Conservation (phyloP, 2,888 invertebrate species). For the Thalpophila matura region DNA sequence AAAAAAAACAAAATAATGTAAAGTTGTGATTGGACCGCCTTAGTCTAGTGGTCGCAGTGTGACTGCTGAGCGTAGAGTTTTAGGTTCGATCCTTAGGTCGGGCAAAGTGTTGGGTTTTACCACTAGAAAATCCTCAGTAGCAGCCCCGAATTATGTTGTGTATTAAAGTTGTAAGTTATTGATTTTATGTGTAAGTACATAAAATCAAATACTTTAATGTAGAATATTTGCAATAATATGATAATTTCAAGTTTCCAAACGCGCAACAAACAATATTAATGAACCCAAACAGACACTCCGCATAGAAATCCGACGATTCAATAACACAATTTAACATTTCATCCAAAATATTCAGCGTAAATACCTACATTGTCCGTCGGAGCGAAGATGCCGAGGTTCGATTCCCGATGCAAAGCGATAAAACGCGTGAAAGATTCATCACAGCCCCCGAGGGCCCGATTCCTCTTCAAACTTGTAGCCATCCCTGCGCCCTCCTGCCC, state of each 20-base stretch:
- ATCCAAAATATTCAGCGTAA: slow-evolving; percentile 54
- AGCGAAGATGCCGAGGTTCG: slow-evolving; percentile 79
- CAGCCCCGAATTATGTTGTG: no score
- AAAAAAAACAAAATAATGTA: no score
- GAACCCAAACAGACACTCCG: slow-evolving; percentile 39
- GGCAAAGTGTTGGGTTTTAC: no score
- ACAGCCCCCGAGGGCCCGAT: slow-evolving; percentile 85
- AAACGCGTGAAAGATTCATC: slow-evolving; percentile 90
- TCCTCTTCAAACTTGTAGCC: slow-evolving; percentile 85
- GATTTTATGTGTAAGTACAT: no score
- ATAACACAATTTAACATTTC: slow-evolving; percentile 57
- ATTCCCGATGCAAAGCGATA: slow-evolving; percentile 86
- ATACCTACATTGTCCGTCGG: slow-evolving; percentile 56
- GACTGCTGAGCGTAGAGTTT: no score
- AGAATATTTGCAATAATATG: no score
- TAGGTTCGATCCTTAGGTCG: no score
- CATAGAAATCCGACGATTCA: slow-evolving; percentile 36
- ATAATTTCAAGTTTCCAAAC: background rate
- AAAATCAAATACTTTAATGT: no score
- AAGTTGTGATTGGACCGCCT: no score
- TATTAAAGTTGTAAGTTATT: no score
- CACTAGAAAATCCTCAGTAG: no score
- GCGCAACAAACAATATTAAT: slow-evolving; percentile 25
- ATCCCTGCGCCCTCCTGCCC: slow-evolving; percentile 74
- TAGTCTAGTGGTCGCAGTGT: no score